Conservation (phyloP, 2,797 vertebrate genomes). For the Acanthiza pusilla region DNA sequence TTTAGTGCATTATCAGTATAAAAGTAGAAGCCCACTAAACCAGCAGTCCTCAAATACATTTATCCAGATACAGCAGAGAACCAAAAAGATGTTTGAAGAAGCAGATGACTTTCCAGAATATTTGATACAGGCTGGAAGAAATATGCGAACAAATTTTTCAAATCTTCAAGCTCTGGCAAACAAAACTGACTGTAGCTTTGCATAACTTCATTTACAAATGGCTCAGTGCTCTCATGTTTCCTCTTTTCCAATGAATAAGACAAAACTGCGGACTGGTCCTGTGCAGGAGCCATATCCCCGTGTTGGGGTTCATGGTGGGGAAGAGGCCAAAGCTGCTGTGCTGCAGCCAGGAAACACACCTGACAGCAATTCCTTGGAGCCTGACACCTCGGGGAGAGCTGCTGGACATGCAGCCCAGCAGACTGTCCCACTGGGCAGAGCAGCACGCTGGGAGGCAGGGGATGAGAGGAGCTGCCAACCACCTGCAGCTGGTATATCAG, state of each 20-base stretch:
- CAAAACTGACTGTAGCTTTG: slow-evolving; percentile 8
- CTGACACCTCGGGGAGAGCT: background rate
- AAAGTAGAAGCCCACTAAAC: background rate
- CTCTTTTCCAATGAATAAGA: background rate
- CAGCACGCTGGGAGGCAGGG: background rate
- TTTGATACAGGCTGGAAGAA: slow-evolving; percentile 39
- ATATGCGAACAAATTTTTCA: slow-evolving; percentile 4
- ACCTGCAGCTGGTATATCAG: background rate
- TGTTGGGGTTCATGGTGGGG: background rate
- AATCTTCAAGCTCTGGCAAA: slow-evolving; percentile 30
- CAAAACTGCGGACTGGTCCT: background rate
- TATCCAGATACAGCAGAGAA: background rate
- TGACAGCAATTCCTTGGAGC: background rate
- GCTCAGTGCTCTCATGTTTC: background rate
- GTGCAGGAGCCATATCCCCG: background rate
- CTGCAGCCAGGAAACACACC: background rate
- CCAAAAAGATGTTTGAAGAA: slow-evolving; percentile 16
- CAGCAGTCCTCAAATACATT: background rate
- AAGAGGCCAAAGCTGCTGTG: background rate
- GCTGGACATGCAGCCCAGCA: background rate
- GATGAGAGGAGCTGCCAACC: background rate
- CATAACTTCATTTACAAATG: slow-evolving; percentile 29
- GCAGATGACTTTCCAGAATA: slow-evolving; percentile 33
- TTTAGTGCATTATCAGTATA: background rate
- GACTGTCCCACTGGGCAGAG: background rate